phyloP scores from a whole-genome alignment of 2,113 vertebrate genomes.

The Takifugu bimaculatus region DNA sequence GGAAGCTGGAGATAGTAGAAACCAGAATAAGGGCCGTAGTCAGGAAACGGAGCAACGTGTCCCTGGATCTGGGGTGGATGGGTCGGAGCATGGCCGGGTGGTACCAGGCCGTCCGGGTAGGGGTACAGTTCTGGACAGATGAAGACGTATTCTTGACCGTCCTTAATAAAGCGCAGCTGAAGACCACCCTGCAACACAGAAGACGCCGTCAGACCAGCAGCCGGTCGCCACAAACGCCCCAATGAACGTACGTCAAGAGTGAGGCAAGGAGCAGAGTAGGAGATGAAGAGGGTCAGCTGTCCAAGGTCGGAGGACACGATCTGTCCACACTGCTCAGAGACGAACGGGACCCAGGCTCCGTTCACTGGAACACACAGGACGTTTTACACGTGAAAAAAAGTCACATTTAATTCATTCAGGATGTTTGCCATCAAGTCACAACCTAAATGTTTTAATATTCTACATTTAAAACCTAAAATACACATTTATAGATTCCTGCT shows the following conservation, averaged over 20 bases:
- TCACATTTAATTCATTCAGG: no score
- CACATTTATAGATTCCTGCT: no score
- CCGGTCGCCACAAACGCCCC: background rate
- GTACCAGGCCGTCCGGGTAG: background rate
- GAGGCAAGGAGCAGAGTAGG: constrained; percentile 52
- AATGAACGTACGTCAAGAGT: constrained; percentile 50
- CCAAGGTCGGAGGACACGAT: constrained; percentile 31
- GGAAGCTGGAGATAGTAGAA: constrained; percentile 18
- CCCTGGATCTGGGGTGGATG: constrained; percentile 6
- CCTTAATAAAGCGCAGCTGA: constrained; percentile 40
- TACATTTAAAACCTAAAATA: no score
- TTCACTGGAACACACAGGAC: constrained; percentile 50
- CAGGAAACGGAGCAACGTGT: constrained; percentile 9
- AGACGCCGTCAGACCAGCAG: background rate
- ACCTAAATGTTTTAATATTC: no score
- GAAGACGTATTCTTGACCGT: constrained; percentile 48
- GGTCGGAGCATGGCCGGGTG: constrained; percentile 1
- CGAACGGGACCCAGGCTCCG: constrained; percentile 50
- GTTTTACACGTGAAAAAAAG: background rate
- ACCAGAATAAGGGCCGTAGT: constrained; percentile 12
- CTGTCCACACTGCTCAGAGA: constrained; percentile 60
- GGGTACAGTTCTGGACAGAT: constrained; percentile 51
- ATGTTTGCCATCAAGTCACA: no score
- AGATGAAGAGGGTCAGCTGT: constrained; percentile 45
- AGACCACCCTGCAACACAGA: constrained; percentile 48